Base-by-base conservation (phyloP, 2,888 invertebrate species). In the Drosophila cyrtoloma region DNA sequence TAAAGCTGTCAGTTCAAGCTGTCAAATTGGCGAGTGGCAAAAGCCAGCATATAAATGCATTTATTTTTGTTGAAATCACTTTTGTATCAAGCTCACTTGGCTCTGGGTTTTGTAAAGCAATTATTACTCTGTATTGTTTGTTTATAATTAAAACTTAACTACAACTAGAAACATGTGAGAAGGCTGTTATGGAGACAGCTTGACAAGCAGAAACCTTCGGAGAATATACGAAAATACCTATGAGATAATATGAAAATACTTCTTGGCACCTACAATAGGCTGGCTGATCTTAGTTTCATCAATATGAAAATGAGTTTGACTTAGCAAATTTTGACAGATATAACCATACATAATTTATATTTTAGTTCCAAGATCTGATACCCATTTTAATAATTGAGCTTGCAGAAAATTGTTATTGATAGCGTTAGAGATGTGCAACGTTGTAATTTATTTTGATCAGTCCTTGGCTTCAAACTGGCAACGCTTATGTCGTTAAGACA, bases 1-100 rank as follows among this genome's bases (percentile, higher is more conserved):
- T 39, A 30, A 42, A 51, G 32, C 59, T 59, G 63, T 14, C 73
- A 61, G 39, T 53, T 57, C 14, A 33, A 60, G 47, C 39, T 64
- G 70, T 69, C 77, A 71, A 50, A 10, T 35, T 9, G 10, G n/a
- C 12, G 16, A 60, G 22, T 12, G 28, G 33, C 30, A 32, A 42
- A 55, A 32, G 6, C 0, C 28, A 19, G n/a, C 10, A 19, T 16
- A 7, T n/a, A 63, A 26, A 39, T 52, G 7, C n/a, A 9, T 30
- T 39, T 39, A 12, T 56, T n/a, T 39, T 26, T 22, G 7, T 14
- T 59, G 7, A 19, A 61, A 28, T 28, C 14, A 51, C n/a, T 14
- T 39, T 28, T 37, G 5, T 1, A 7, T 56, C 7, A 19, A 33
- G 12, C 37, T 26, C 19, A 12, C 19, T 19, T 26, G 35, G 5